Evolutionary conservation across 2,888 invertebrate species (phyloP).

Genomic region (Mimumesa dahlbomi): DNA sequence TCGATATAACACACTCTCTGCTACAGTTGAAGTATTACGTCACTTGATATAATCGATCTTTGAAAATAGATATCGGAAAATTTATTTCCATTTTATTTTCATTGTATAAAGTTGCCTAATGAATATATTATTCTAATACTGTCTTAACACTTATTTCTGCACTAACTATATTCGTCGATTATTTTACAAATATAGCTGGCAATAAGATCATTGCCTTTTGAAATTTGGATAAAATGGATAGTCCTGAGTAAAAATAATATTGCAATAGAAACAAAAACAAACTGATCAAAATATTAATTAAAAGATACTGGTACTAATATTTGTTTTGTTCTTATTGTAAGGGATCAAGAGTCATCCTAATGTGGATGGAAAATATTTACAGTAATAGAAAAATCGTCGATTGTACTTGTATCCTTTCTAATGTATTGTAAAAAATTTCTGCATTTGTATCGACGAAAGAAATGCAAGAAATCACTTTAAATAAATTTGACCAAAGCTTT

Average conservation of each 20-base stretch:
- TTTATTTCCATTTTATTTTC: conserved; percentile 16
- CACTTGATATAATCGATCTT: conserved; percentile 12
- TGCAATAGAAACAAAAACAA: not conserved
- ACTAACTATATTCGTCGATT: too few relatives aligned
- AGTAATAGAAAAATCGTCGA: conserved; percentile 9
- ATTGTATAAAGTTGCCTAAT: too few relatives aligned
- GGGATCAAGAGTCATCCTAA: conserved; percentile 6
- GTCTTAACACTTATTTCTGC: too few relatives aligned
- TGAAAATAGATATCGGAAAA: not conserved
- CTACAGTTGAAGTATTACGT: conserved; percentile 21
- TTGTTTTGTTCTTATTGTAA: conserved; percentile 28
- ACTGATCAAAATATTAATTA: not conserved
- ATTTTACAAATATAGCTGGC: too few relatives aligned
- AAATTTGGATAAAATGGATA: not conserved
- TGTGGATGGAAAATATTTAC: conserved; percentile 27
- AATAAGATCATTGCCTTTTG: too few relatives aligned
- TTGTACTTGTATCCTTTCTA: conserved; percentile 22
- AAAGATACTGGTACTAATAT: not conserved
- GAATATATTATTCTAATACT: too few relatives aligned
- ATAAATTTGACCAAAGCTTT: conserved; percentile 51
- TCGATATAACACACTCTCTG: conserved; percentile 1
- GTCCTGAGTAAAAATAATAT: not conserved
- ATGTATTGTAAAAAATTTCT: conserved; percentile 20
- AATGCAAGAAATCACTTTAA: conserved; percentile 19
- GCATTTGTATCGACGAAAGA: conserved; percentile 32